A percentile compares a stretch with the other conserved stretches of the same genome.
These are phyloP conservation scores for Peromyscus maniculatus DNA, from an alignment of 2,113 vertebrate species.

Conservation along the genomic window DNA sequence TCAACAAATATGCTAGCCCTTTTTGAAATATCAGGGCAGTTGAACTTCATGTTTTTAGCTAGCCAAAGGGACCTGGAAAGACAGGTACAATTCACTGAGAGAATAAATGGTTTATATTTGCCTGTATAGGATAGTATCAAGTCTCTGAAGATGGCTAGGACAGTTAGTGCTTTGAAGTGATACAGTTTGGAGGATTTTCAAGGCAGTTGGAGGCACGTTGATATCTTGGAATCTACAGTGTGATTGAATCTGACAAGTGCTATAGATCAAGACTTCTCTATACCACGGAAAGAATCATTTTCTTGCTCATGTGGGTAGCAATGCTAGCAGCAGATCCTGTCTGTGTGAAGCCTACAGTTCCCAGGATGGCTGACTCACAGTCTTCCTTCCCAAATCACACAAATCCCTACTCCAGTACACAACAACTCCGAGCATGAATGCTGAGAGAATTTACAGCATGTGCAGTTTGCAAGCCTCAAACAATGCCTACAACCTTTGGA, in stretches of 20 bases:
- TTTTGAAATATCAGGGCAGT: neutral
- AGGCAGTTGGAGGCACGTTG: neutral
- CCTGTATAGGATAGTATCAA: no score
- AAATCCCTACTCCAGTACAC: rapidly evolving
- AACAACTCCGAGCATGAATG: neutral
- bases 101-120: neutral
- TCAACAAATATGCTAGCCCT: neutral
- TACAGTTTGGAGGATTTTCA: neutral
- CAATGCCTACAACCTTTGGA: neutral
- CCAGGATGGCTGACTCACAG: neutral
- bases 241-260: neutral
- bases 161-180: neutral
- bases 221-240: neutral
- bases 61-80: neutral
- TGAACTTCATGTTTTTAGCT: neutral
- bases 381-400: neutral
- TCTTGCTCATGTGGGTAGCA: neutral
- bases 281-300: neutral
- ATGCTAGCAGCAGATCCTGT: neutral
- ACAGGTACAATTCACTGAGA: neutral
- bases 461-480: neutral
- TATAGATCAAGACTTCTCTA: neutral
- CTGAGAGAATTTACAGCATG: neutral
- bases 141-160: neutral
- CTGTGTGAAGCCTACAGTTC: neutral